A percentile compares a stretch with the other conserved stretches of the same genome.
These are phyloP conservation scores for Yponomeuta malinellus DNA, from an alignment of 2,888 invertebrate species.

Conservation along the genomic window DNA sequence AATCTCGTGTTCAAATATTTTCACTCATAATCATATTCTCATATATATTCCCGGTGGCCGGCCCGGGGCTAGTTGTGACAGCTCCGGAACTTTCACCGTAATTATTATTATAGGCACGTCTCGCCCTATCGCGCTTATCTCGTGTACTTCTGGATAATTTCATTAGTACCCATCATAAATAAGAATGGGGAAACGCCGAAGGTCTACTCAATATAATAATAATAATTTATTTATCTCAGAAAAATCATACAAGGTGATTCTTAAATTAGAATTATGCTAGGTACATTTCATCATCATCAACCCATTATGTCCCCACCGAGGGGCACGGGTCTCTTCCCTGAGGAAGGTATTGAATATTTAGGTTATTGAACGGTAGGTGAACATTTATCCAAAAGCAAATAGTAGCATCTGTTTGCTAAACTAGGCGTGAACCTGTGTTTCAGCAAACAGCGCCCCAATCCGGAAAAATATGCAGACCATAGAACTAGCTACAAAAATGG, in stretches of 20 bases:
- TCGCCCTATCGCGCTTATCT: conserved; percentile 20
- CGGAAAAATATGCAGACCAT: no score
- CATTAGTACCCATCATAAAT: conserved; percentile 6
- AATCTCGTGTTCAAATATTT: conserved; percentile 42
- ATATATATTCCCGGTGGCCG: conserved; percentile 28
- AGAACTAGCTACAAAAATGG: no score
- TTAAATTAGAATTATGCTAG: no score
- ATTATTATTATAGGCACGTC: conserved; percentile 61
- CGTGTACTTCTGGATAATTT: conserved; percentile 14
- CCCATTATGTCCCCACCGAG: no score
- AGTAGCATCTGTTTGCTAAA: no score
- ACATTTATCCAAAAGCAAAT: no score
- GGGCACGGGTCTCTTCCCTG: no score
- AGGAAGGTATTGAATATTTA: no score
- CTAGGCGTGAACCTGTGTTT: no score
- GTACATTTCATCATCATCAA: no score
- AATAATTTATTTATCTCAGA: background rate
- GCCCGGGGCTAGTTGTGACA: conserved; percentile 42
- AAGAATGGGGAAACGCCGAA: background rate
- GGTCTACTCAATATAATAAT: background rate
- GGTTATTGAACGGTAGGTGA: no score
- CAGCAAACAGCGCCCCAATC: no score
- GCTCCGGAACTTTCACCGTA: conserved; percentile 61
- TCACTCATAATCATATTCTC: conserved; percentile 30
- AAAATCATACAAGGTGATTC: background rate